Conservation (phyloP, 2,888 invertebrate species). For the Phlogophora meticulosa region DNA sequence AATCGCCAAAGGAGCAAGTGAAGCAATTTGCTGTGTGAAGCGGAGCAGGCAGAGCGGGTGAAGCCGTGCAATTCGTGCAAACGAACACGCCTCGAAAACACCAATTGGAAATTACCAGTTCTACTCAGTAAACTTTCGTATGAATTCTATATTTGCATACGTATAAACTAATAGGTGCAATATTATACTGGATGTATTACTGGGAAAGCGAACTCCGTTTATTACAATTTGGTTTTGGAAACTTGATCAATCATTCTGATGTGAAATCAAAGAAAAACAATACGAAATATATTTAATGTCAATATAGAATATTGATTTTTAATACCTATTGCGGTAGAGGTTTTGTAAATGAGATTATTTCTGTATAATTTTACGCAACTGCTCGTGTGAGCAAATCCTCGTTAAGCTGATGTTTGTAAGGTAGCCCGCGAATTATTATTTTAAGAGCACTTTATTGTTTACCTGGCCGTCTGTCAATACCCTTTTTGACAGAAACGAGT, state of each 20-base stretch:
- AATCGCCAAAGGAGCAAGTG: slow-evolving; percentile 57
- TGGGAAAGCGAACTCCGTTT: not conserved
- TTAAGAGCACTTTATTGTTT: no score
- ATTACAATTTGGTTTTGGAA: not conserved
- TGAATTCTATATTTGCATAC: slow-evolving; percentile 26
- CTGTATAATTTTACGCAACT: not conserved
- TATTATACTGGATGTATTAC: slow-evolving; percentile 6
- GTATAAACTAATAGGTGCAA: slow-evolving; percentile 3
- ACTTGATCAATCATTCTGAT: not conserved
- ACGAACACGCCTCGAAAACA: slow-evolving; percentile 63
- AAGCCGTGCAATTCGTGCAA: slow-evolving; percentile 68
- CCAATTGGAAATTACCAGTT: slow-evolving; percentile 67
- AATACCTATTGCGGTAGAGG: no score
- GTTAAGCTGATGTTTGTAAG: no score
- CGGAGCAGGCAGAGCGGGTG: slow-evolving; percentile 47
- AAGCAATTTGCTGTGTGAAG: slow-evolving; percentile 70
- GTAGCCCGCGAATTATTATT: no score
- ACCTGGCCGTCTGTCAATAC: no score
- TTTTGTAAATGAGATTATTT: not conserved
- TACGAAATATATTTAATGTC: not conserved
- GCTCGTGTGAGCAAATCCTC: not conserved
- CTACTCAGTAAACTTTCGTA: slow-evolving; percentile 35
- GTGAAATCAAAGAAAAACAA: not conserved
- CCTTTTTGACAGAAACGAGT: no score
- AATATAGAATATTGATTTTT: no score